Conservation (phyloP, 1,140 invertebrate species). For the Drosophila pseudoobscura region DNA sequence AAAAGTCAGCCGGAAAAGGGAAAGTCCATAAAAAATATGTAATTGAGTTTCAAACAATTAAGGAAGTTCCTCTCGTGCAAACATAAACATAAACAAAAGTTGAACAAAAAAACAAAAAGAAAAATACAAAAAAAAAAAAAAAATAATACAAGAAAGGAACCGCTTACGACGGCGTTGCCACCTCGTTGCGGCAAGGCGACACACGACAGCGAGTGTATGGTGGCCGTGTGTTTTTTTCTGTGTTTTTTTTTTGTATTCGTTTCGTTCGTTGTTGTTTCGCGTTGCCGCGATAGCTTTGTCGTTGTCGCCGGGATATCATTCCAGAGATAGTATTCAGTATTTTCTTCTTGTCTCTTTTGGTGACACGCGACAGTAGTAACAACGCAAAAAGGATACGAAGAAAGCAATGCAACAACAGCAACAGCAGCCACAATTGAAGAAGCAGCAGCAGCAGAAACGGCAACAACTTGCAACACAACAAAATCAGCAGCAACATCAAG, state of each 20-base stretch:
- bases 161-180: too few relatives aligned
- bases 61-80: too few relatives aligned
- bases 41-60: too few relatives aligned
- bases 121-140: neutral
- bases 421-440: slow-evolving; percentile 14
- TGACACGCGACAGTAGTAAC: neutral
- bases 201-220: too few relatives aligned
- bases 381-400: slow-evolving; percentile 7
- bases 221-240: neutral
- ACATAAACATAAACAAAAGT: too few relatives aligned
- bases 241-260: slow-evolving; percentile 15
- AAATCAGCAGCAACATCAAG: slow-evolving; percentile 6
- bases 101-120: too few relatives aligned
- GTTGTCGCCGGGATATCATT: neutral
- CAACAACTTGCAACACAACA: slow-evolving; percentile 1
- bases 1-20: too few relatives aligned
- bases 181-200: too few relatives aligned
- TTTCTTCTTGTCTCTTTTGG: neutral
- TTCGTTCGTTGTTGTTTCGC: too few relatives aligned
- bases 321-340: slow-evolving; percentile 4
- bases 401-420: slow-evolving; percentile 48
- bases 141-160: neutral
- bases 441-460: slow-evolving; percentile 4
- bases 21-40: too few relatives aligned
- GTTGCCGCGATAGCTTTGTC: too few relatives aligned